Percentiles rank a stretch among this genome's conserved stretches.
phyloP scores from a whole-genome alignment of 2,888 invertebrate species.

The Leptinotarsa peninsularis region DNA sequence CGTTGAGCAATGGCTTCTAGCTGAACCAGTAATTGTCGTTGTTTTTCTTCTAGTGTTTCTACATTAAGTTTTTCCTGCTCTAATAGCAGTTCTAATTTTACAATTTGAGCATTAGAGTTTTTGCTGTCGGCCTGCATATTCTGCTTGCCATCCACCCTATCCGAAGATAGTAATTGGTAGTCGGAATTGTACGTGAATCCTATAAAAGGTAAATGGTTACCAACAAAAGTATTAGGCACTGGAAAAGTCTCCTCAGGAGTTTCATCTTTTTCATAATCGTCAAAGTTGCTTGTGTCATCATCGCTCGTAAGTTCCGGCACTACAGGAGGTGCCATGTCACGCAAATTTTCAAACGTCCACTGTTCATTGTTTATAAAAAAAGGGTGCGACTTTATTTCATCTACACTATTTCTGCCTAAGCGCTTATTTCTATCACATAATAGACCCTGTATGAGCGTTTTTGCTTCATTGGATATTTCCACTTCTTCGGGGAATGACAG shows the following conservation, averaged over 20 bases:
- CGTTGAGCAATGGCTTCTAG: slow-evolving; percentile 81
- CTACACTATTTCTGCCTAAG: slow-evolving; percentile 81
- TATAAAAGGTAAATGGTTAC: slow-evolving; percentile 95
- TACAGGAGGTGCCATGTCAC: slow-evolving; percentile 95
- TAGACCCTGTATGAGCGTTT: slow-evolving; percentile 91
- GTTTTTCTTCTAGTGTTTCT: slow-evolving; percentile 81
- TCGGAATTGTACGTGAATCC: slow-evolving; percentile 95
- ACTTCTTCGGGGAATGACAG: slow-evolving; percentile 95
- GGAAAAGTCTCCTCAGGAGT: slow-evolving; percentile 94
- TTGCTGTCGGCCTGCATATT: slow-evolving; percentile 66
- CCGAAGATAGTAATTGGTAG: slow-evolving; percentile 79
- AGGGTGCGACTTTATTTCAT: slow-evolving; percentile 93
- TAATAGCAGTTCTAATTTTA: slow-evolving; percentile 79
- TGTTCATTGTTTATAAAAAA: slow-evolving; percentile 98
- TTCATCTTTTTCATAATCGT: slow-evolving; percentile 96
- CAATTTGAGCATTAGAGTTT: slow-evolving; percentile 65
- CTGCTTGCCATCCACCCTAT: slow-evolving; percentile 72
- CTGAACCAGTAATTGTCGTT: slow-evolving; percentile 79
- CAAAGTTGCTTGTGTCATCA: slow-evolving; percentile 98
- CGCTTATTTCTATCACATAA: slow-evolving; percentile 82
- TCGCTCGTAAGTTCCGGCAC: slow-evolving; percentile 96
- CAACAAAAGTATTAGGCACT: slow-evolving; percentile 96
- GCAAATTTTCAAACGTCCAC: slow-evolving; percentile 97
- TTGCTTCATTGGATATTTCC: slow-evolving; percentile 89
- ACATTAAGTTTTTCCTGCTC: slow-evolving; percentile 80